Evolutionary conservation across 2,113 vertebrate species (phyloP).

Genomic region (Campylomormyrus numenius): DNA sequence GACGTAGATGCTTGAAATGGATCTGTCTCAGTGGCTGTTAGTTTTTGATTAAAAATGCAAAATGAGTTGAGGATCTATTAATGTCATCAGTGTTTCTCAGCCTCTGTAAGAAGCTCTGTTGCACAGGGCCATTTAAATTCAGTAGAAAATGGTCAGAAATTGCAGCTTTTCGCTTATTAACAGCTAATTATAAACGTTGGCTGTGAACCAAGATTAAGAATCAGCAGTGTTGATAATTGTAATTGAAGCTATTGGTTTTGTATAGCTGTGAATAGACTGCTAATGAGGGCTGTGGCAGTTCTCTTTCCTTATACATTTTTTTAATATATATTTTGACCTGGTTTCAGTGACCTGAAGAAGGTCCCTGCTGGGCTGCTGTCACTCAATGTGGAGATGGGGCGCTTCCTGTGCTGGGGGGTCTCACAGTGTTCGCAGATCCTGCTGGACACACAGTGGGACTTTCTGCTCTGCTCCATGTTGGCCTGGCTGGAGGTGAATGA

Average conservation of each 20-base stretch:
- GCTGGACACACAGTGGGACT: constrained; percentile 80
- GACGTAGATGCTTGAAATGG: neutral
- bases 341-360: constrained; percentile 71
- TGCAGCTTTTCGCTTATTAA: neutral
- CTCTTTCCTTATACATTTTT: neutral
- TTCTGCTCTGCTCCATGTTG: constrained; percentile 88
- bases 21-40: neutral
- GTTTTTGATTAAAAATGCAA: constrained; percentile 5
- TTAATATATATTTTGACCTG: neutral
- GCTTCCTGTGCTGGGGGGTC: constrained; percentile 74
- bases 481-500: constrained; percentile 85
- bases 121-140: neutral
- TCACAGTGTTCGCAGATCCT: constrained; percentile 57
- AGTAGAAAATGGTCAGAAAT: neutral
- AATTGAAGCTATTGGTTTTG: neutral
- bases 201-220: constrained; percentile 6
- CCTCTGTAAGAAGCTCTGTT: neutral
- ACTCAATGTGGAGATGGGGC: constrained; percentile 82
- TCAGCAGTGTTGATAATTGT: constrained; percentile 1
- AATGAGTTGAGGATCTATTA: neutral
- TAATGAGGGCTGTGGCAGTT: neutral
- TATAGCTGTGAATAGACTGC: neutral
- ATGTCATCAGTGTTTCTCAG: neutral
- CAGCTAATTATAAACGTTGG: neutral
- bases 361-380: constrained; percentile 63